Base-by-base conservation (phyloP, 1,140 invertebrate genomes). In the Marisa cornuarietis region DNA sequence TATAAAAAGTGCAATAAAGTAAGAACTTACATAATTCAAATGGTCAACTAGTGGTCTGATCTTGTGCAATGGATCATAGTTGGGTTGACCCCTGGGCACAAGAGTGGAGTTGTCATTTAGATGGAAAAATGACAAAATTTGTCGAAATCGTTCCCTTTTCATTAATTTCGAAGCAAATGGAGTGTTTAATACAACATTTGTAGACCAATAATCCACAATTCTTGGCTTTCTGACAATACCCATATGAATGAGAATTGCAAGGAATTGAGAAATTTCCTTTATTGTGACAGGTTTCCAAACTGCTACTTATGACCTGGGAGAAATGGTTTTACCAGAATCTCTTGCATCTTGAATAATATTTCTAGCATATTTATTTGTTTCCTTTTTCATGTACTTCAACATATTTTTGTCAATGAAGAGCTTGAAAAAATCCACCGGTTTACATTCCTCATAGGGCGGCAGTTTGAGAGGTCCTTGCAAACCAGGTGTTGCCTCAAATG, bases 241-340 rank as follows among this genome's bases (percentile, higher is more conserved):
- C n/a, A 72, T 72, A 22, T 72, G 71, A n/a, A 72, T 31, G 49
- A 72, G 24, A 31, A 72, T 7, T 26, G 71, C 24, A 13, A 72
- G 51, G 31, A 72, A 72, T 1, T 24, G 22, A 14, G 26, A 10
- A 13, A 72, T 72, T 51, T 51, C 71, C 49, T 72, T 16, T 1
- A 26, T 1, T 13, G 71, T 31, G 16, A 13, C 71, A 10, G 22
- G 16, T 22, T 31, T 51, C 71, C 71, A 72, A 10, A 26, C 31
- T 13, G 10, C 31, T 5, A 42, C 7, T 1, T 16, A 72, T 1
- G 26, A 42, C 22, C 31, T 26, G 71, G 24, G 6, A 26, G 31
- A 72, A 13, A 72, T 14, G 22, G 71, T 6, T 3, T 2, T 13
- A 26, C 22, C 31, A 8, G 26, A 72, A 16, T 26, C 52, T 24